A percentile compares a stretch with the other conserved stretches of the same genome.
These are phyloP conservation scores for Malthinus flaveolus DNA, from an alignment of 2,888 invertebrate species.

Conservation along the genomic window DNA sequence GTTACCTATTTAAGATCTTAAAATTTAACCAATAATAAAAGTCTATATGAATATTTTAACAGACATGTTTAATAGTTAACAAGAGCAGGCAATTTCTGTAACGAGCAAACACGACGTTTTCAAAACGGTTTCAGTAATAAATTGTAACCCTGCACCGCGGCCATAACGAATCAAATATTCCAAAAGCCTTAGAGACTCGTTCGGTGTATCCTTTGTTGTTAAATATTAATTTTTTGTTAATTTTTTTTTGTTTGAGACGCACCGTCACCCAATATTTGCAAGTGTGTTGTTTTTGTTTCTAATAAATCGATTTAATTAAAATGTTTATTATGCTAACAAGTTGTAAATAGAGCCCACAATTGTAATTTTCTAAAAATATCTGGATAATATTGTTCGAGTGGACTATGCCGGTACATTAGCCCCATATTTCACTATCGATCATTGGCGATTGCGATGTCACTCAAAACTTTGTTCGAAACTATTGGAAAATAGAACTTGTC, in stretches of 20 bases:
- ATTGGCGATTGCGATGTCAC: no score
- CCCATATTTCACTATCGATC: no score
- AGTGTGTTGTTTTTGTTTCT: not conserved
- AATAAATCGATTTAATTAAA: no score
- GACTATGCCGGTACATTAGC: no score
- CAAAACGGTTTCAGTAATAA: slow-evolving; percentile 31
- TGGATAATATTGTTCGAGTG: no score
- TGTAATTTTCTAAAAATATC: no score
- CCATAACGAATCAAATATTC: slow-evolving; percentile 35
- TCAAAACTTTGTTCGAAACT: no score
- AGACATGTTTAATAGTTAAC: slow-evolving; percentile 47
- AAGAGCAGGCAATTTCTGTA: slow-evolving; percentile 36
- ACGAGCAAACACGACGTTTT: slow-evolving; percentile 34
- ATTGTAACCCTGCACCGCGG: slow-evolving; percentile 37
- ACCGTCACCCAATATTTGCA: not conserved
- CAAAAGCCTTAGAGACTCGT: slow-evolving; percentile 4
- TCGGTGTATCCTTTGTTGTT: slow-evolving; percentile 9
- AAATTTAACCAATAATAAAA: not conserved
- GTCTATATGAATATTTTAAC: slow-evolving; percentile 34
- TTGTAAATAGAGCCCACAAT: no score
- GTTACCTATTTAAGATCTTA: no score
- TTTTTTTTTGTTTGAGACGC: no score
- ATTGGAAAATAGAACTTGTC: no score
- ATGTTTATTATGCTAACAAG: no score
- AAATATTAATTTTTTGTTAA: not conserved